Evolutionary conservation across 2,888 invertebrate genomes (phyloP).

Genomic region (Ceraclea dissimilis): DNA sequence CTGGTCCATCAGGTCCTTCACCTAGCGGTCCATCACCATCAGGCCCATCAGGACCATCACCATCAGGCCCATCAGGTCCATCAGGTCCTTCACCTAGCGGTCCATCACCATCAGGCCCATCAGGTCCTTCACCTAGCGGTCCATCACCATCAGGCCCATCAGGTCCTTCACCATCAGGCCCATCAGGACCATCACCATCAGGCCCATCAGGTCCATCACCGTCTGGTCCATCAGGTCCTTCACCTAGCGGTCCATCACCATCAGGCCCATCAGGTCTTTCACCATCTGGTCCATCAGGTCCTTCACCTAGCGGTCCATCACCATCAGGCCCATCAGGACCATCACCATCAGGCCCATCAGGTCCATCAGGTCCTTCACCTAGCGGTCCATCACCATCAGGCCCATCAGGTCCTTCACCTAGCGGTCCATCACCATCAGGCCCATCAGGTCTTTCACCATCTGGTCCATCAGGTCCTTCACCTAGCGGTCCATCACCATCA

Average conservation of each 20-base stretch:
- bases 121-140: background rate
- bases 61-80: background rate
- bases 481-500: too few relatives aligned
- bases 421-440: background rate
- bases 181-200: background rate
- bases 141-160: background rate
- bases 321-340: background rate
- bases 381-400: background rate
- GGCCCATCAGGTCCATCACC: background rate
- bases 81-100: background rate
- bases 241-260: background rate
- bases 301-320: background rate
- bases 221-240: background rate
- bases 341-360: background rate
- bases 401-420: background rate
- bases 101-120: background rate
- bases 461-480: too few relatives aligned
- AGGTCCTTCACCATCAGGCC: background rate
- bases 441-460: background rate
- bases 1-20: background rate
- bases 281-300: background rate
- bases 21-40: background rate
- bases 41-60: background rate
- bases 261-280: background rate
- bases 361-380: background rate